phyloP scores from a whole-genome alignment of 2,797 vertebrate genomes.

The Arremon brunneinucha region DNA sequence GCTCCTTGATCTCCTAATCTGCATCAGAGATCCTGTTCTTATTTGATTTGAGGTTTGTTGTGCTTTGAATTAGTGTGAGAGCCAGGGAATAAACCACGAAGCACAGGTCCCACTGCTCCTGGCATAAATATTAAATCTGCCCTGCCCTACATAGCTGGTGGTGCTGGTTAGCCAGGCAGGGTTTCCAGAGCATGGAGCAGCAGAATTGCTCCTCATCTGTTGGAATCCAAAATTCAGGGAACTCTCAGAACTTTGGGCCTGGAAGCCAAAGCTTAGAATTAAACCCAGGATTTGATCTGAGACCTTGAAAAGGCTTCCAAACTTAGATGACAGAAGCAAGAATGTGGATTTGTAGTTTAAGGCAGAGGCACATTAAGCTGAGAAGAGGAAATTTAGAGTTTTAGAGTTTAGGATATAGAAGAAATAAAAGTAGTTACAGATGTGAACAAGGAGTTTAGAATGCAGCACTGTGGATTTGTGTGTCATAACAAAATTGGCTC shows the following conservation, averaged over 20 bases:
- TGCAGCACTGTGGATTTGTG: background rate
- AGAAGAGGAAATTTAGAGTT: background rate
- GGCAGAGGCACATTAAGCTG: background rate
- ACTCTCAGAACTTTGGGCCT: background rate
- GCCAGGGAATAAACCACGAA: background rate
- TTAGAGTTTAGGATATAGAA: background rate
- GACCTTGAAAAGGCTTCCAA: background rate
- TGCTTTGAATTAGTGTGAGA: background rate
- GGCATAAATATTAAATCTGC: slow-evolving; percentile 5
- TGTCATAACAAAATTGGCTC: background rate
- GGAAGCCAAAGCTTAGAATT: background rate
- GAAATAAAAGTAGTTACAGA: background rate
- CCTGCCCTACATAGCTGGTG: background rate
- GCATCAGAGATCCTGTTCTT: background rate
- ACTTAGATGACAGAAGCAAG: accelerated
- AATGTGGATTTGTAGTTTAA: background rate
- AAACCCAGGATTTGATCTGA: background rate
- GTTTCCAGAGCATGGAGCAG: background rate
- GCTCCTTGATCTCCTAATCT: slow-evolving; percentile 32
- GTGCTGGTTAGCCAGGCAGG: background rate
- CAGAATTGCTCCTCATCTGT: background rate
- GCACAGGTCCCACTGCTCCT: background rate
- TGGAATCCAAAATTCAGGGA: background rate
- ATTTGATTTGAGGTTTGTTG: slow-evolving; percentile 10
- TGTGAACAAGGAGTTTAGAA: background rate